phyloP scores from a whole-genome alignment of 2,888 invertebrate genomes.

The Hypselothyrea guttata region DNA sequence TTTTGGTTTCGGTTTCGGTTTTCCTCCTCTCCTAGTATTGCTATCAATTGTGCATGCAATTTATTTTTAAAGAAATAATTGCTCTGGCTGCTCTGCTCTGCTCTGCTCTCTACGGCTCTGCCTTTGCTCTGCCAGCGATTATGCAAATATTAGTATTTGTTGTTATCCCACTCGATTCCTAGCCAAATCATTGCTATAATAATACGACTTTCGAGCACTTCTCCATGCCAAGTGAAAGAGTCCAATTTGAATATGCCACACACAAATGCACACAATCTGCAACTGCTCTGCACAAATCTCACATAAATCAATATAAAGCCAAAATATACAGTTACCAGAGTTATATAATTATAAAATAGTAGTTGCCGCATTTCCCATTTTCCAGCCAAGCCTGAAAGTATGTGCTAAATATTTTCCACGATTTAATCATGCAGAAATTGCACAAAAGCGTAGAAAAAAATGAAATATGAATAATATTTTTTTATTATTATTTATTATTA shows the following conservation, averaged over 20 bases:
- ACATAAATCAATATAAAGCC: slow-evolving; percentile 56
- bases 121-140: slow-evolving; percentile 62
- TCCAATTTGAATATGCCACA: slow-evolving; percentile 73
- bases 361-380: slow-evolving; percentile 7
- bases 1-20: too few relatives aligned
- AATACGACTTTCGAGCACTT: slow-evolving; percentile 36
- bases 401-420: slow-evolving; percentile 23
- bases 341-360: slow-evolving; percentile 14
- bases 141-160: slow-evolving; percentile 71
- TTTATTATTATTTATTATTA: too few relatives aligned
- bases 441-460: too few relatives aligned
- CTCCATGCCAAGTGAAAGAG: slow-evolving; percentile 67
- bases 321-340: slow-evolving; percentile 26
- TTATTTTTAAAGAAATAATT: slow-evolving; percentile 77
- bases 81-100: slow-evolving; percentile 58
- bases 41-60: slow-evolving; percentile 78
- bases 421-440: too few relatives aligned
- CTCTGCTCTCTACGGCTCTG: too few relatives aligned
- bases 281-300: slow-evolving; percentile 25
- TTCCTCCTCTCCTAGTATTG: slow-evolving; percentile 59
- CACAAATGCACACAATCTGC: slow-evolving; percentile 56
- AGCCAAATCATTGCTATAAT: slow-evolving; percentile 58
- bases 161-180: slow-evolving; percentile 43
- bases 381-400: slow-evolving; percentile 53
- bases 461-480: too few relatives aligned